phyloP scores from a whole-genome alignment of 2,888 invertebrate species.

The Beris morrisii region DNA sequence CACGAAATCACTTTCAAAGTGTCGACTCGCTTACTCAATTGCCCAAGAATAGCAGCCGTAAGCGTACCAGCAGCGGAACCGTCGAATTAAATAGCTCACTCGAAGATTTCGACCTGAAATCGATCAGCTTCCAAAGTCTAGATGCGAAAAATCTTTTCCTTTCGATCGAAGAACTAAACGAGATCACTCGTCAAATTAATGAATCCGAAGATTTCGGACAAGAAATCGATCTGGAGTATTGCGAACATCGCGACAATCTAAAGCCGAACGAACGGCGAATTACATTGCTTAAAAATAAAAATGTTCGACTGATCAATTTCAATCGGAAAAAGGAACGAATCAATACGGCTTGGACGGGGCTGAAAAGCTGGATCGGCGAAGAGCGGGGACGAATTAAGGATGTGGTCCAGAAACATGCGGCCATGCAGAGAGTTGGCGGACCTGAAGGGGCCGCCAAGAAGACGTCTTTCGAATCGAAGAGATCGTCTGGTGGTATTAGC shows the following conservation, averaged over 20 bases:
- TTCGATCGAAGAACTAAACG: slow-evolving; percentile 56
- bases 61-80: slow-evolving; percentile 35
- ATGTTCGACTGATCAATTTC: slow-evolving; percentile 50
- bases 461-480: slow-evolving; percentile 12
- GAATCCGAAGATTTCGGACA: slow-evolving; percentile 53
- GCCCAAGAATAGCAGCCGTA: slow-evolving; percentile 17
- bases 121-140: slow-evolving; percentile 54
- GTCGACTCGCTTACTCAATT: slow-evolving; percentile 46
- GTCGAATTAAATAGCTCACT: slow-evolving; percentile 45
- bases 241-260: slow-evolving; percentile 54
- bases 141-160: slow-evolving; percentile 53
- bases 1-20: slow-evolving; percentile 48
- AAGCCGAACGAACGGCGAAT: slow-evolving; percentile 54
- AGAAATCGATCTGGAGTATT: slow-evolving; percentile 54
- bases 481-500: slow-evolving; percentile 22
- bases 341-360: slow-evolving; percentile 54
- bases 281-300: slow-evolving; percentile 54
- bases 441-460: slow-evolving; percentile 16
- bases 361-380: slow-evolving; percentile 55
- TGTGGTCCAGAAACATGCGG: slow-evolving; percentile 53
- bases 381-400: slow-evolving; percentile 52
- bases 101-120: slow-evolving; percentile 54
- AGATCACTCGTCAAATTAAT: slow-evolving; percentile 54
- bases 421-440: slow-evolving; percentile 49
- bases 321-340: slow-evolving; percentile 53